Percentiles rank a stretch among this genome's conserved stretches.
phyloP scores from a whole-genome alignment of 2,888 invertebrate genomes.

The Ellobium chinense region DNA sequence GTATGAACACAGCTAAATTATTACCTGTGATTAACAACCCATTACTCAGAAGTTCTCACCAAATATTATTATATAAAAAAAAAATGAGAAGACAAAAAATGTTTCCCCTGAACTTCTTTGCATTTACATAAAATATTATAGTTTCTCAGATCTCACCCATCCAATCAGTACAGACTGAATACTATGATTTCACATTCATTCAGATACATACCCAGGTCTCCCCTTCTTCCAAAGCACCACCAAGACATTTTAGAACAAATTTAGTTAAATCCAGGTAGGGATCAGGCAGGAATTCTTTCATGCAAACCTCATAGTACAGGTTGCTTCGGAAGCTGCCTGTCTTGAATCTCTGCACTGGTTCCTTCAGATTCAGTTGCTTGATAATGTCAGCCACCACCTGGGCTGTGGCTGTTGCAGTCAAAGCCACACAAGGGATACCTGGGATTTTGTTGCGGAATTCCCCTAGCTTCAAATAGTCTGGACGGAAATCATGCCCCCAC shows the following conservation, averaged over 20 bases:
- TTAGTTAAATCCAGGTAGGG: constrained; percentile 87
- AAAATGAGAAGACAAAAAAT: too few species aligned
- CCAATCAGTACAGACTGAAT: too few species aligned
- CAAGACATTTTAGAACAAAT: constrained; percentile 71
- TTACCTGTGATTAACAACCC: too few species aligned
- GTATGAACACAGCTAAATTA: too few species aligned
- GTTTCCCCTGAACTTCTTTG: too few species aligned
- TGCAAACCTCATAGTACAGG: constrained; percentile 95
- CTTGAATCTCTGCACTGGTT: constrained; percentile 87
- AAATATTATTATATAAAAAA: too few species aligned
- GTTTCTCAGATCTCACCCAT: too few species aligned
- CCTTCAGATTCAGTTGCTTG: constrained; percentile 84
- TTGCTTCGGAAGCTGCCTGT: constrained; percentile 88
- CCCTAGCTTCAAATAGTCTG: constrained; percentile 95
- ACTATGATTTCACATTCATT: too few species aligned
- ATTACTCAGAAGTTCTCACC: too few species aligned
- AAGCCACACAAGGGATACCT: constrained; percentile 89
- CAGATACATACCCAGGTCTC: constrained; percentile 68
- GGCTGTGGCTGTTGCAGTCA: constrained; percentile 95
- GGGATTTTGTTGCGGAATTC: constrained; percentile 82
- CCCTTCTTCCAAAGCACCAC: constrained; percentile 51
- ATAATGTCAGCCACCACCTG: constrained; percentile 79
- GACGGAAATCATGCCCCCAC: constrained; percentile 98
- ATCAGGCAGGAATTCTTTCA: constrained; percentile 89
- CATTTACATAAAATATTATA: too few species aligned